Conservation (phyloP, 64 coral and sea anemone species). For the Platygyra sinensis region DNA sequence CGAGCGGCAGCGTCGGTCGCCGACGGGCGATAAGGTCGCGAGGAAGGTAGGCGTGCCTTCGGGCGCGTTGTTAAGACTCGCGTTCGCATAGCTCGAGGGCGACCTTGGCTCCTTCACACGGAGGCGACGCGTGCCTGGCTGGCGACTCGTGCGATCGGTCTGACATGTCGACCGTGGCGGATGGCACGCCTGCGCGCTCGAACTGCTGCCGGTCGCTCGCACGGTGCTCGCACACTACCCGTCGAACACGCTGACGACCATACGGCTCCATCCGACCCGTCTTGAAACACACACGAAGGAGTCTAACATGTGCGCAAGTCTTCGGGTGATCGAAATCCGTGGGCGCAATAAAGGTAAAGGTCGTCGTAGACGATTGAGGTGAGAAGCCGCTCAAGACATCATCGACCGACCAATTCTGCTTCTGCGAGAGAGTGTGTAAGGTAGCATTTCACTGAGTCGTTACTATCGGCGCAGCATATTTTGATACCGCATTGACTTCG, state of each 20-base stretch:
- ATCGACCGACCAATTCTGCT: background rate
- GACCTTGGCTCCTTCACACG: conserved; percentile 7
- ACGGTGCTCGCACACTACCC: conserved; percentile 11
- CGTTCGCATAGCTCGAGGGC: conserved; percentile 1
- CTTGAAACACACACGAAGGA: conserved; percentile 56
- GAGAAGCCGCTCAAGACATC: background rate
- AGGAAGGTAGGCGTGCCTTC: background rate
- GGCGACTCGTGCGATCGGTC: no score
- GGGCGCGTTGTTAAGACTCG: conserved; percentile 18
- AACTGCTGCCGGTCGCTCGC: conserved; percentile 40
- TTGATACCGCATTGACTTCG: no score
- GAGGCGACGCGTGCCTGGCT: background rate
- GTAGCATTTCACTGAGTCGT: no score
- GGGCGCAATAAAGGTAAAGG: background rate
- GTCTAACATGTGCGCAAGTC: conserved; percentile 71
- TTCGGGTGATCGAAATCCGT: conserved; percentile 24
- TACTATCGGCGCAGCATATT: no score
- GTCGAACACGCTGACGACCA: conserved; percentile 8
- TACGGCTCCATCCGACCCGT: conserved; percentile 12
- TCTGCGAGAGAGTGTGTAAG: no score
- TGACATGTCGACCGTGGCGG: conserved; percentile 22
- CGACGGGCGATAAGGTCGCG: background rate
- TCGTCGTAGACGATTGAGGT: background rate
- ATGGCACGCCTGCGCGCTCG: conserved; percentile 41
- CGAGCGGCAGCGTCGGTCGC: conserved; percentile 34